A percentile compares a stretch with the other conserved stretches of the same genome.
Evolutionary conservation across 2,113 vertebrate species (phyloP).

Genomic region (Archocentrus centrarchus): DNA sequence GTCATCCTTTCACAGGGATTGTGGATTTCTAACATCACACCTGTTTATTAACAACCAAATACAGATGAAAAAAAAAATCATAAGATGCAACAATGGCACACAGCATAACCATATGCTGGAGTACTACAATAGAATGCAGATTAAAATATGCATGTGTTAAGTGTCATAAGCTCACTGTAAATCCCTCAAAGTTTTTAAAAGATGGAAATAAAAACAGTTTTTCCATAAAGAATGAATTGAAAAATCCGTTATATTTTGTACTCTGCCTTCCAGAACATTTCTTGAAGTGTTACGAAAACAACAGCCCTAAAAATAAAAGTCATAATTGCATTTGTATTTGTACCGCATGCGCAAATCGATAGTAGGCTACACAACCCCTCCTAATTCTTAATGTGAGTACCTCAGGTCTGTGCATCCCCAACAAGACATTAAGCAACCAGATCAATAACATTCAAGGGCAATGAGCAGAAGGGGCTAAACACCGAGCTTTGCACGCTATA

Average conservation of each 20-base stretch:
- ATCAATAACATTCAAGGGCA: conserved; percentile 79
- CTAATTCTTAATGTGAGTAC: conserved; percentile 7
- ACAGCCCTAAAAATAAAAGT: conserved; percentile 8
- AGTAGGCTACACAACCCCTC: conserved; percentile 7
- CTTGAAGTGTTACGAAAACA: neutral
- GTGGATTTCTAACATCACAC: conserved; percentile 20
- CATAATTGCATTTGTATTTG: conserved; percentile 17
- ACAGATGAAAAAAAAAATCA: neutral
- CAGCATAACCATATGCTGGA: neutral
- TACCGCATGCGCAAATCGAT: conserved; percentile 45
- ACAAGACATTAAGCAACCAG: conserved; percentile 57
- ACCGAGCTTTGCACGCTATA: neutral
- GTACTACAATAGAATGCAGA: neutral
- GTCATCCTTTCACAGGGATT: neutral
- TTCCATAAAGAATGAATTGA: neutral
- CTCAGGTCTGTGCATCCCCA: conserved; percentile 56
- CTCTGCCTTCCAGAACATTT: neutral
- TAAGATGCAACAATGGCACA: neutral
- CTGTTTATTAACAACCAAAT: neutral
- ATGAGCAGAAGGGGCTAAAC: conserved; percentile 26
- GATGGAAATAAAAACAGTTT: neutral
- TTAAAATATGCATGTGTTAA: neutral
- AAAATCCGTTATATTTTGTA: too few species aligned
- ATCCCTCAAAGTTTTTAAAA: neutral
- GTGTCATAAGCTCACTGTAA: neutral